Evolutionary conservation across 2,797 vertebrate genomes (phyloP).

Genomic region (Melanotaenia maccullochi): DNA sequence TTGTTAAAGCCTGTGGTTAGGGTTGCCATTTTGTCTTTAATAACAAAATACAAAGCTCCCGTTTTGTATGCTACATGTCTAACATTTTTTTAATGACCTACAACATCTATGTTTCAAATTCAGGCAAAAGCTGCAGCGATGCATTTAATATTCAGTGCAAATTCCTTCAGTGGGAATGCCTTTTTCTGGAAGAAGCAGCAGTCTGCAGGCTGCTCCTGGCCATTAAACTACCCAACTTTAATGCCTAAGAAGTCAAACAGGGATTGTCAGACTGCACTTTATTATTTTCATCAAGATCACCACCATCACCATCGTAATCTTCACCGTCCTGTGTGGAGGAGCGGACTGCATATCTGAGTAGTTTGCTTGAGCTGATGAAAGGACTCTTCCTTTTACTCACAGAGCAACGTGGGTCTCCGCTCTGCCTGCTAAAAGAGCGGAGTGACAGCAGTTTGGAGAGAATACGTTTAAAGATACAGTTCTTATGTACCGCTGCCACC

Average conservation of each 20-base stretch:
- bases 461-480: slow-evolving; percentile 1
- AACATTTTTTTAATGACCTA: not conserved
- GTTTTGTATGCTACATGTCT: no score
- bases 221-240: slow-evolving; percentile 13
- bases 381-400: slow-evolving; percentile 27
- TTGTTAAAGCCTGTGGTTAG: not conserved
- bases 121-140: slow-evolving; percentile 1
- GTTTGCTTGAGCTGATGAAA: slow-evolving; percentile 38
- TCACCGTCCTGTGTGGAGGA: slow-evolving; percentile 50
- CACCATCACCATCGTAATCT: slow-evolving; percentile 26
- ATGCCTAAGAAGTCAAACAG: slow-evolving; percentile 30
- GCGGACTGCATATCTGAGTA: slow-evolving; percentile 23
- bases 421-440: slow-evolving; percentile 17
- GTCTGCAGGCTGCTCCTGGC: not conserved
- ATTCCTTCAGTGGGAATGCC: slow-evolving; percentile 22
- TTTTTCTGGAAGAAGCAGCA: not conserved
- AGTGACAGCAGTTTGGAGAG: slow-evolving; percentile 35
- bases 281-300: slow-evolving; percentile 39
- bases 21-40: slow-evolving; percentile 2
- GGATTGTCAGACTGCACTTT: slow-evolving; percentile 13
- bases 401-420: slow-evolving; percentile 18
- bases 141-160: slow-evolving; percentile 17
- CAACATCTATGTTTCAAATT: not conserved
- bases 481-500: slow-evolving; percentile 17
- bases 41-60: not conserved